Base-by-base conservation (phyloP, 92 coral and sea anemone species). In the Hydrozoanthus gracilis region DNA sequence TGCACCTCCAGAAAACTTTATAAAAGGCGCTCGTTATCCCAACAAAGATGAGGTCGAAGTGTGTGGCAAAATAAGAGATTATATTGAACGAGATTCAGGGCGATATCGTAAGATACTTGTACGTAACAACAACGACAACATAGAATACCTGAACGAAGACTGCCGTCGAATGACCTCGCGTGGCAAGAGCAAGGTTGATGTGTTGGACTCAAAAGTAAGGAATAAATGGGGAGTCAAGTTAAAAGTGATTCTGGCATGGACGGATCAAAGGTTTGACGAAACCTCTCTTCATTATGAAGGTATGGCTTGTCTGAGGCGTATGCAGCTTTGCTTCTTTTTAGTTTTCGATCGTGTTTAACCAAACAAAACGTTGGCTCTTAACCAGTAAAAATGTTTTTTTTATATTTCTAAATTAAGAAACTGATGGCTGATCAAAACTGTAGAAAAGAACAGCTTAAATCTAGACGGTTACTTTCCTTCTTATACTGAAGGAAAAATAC, bases 201-300 rank as follows among this genome's bases (percentile, higher is more conserved):
- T 95, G 3, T 73, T 96, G 13, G 99, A 93, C 9, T 89, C 98
- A 1, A 86, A 93, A 77, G 99, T 96, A 0, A 74, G 27, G 35
- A 39, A 68, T 3, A 82, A 83, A 3, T 96, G 99, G 99, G 89
- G 89, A 50, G 86, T 84, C 3, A 78, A 54, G 7, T 82, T 95
- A 6, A 88, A 83, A 17, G 99, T 96, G 15, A 46, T 79, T 5
- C 91, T 86, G 0, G 98, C 98, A 8, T 96, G 99, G 99, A 96
- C 99, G 4, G 99, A 96, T 61, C 98, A 91, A 65, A 71, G 77
- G 0, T 76, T 78, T 7, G 89, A 92, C 16, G 86, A 82, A 14
- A 90, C 86, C 2, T 95, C 95, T 6, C 91, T 96, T 1, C 99
- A 96, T 71, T 96, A 93, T 70, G 99, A 96, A 95, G 99, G 99